A percentile compares a stretch with the other conserved stretches of the same genome.
phyloP scores from a whole-genome alignment of 2,888 invertebrate species.

The Cantharis nigra region DNA sequence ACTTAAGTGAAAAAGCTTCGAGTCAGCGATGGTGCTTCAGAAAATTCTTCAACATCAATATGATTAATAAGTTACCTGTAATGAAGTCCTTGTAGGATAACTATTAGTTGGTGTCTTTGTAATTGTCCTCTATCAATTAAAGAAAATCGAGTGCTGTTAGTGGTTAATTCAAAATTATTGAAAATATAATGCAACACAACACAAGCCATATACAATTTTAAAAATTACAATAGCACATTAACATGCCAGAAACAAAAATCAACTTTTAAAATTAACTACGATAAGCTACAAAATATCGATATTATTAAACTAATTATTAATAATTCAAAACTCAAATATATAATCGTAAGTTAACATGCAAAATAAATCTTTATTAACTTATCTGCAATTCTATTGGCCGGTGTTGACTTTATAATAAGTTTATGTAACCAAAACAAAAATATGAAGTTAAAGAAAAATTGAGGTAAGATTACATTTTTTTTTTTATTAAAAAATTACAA shows the following conservation, averaged over 20 bases:
- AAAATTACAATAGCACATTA: not conserved
- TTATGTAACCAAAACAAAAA: not conserved
- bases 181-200: slow-evolving; percentile 2
- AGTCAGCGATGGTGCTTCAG: slow-evolving; percentile 44
- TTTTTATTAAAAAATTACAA: too few species aligned
- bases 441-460: not conserved
- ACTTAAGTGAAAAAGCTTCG: slow-evolving; percentile 10
- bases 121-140: slow-evolving; percentile 55
- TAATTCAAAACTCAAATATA: not conserved
- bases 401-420: not conserved
- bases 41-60: not conserved
- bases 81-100: slow-evolving; percentile 63
- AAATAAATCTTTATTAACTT: not conserved
- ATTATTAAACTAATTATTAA: not conserved
- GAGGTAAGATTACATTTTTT: too few species aligned
- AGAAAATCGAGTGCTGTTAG: slow-evolving; percentile 18
- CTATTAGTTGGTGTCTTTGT: slow-evolving; percentile 63
- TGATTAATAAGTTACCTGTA: slow-evolving; percentile 65
- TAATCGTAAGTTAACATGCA: not conserved
- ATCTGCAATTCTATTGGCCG: not conserved
- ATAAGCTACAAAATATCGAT: not conserved
- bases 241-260: not conserved
- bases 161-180: not conserved
- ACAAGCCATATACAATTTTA: slow-evolving; percentile 2
- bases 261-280: not conserved